Evolutionary conservation across 2,797 vertebrate species (phyloP).

Genomic region (Dicrostonyx torquatus): DNA sequence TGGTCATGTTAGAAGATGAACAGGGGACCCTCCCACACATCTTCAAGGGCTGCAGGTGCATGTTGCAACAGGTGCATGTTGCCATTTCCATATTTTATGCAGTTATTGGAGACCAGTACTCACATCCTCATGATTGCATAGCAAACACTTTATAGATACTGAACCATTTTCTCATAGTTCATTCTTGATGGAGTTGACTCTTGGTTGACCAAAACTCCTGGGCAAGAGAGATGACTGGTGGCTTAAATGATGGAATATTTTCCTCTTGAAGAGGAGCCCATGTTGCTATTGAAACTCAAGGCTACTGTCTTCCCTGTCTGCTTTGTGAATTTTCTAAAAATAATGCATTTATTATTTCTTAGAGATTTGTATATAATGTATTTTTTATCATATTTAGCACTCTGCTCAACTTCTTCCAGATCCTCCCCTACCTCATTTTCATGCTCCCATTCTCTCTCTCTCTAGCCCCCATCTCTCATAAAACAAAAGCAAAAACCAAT

Average conservation of each 20-base stretch:
- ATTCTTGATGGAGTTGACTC: background rate
- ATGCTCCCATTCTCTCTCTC: background rate
- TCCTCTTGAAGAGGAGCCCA: constrained; percentile 67
- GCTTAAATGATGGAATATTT: background rate
- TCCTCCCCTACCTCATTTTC: background rate
- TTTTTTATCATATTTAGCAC: background rate
- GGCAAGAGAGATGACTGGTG: constrained; percentile 40
- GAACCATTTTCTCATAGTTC: background rate
- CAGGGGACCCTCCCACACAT: background rate
- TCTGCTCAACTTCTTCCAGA: background rate
- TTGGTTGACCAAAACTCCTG: background rate
- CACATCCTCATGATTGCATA: background rate
- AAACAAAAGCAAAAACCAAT: background rate
- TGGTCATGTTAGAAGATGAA: background rate
- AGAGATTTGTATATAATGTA: background rate
- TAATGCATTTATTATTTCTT: background rate
- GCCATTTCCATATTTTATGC: background rate
- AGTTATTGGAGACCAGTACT: background rate
- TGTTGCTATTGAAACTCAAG: constrained; percentile 82
- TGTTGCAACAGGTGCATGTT: background rate
- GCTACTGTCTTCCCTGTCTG: constrained; percentile 84
- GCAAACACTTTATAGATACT: background rate
- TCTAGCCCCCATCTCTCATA: background rate
- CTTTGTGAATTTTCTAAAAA: constrained; percentile 91
- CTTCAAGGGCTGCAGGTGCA: background rate